Conservation (phyloP, 1,140 invertebrate genomes). For the Trachymyrmex cornetzi region DNA sequence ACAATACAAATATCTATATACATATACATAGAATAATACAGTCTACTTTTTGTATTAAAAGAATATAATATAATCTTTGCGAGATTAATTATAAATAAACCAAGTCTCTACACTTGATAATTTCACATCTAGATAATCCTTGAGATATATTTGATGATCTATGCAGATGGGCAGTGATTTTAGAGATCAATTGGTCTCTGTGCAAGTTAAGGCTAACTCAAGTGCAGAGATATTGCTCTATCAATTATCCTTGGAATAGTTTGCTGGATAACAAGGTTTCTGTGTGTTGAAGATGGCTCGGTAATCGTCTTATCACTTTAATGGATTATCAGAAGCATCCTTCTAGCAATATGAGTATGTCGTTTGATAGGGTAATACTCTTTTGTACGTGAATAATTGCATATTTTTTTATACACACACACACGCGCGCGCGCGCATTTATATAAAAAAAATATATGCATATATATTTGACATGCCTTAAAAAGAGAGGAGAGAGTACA, state of each 20-base stretch:
- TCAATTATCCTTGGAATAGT: constrained; percentile 29
- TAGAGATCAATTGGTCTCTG: background rate
- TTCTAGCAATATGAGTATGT: too few relatives aligned
- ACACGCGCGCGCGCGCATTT: too few relatives aligned
- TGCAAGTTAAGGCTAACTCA: background rate
- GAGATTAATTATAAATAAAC: background rate
- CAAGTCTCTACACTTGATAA: background rate
- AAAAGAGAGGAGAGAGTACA: background rate
- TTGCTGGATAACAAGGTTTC: constrained; percentile 31
- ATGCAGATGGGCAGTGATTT: background rate
- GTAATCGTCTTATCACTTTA: constrained; percentile 44
- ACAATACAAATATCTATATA: too few relatives aligned
- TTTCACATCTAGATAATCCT: too few relatives aligned
- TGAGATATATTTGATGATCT: too few relatives aligned
- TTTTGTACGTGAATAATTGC: too few relatives aligned
- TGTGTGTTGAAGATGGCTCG: constrained; percentile 3
- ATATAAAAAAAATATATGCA: too few relatives aligned
- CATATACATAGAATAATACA: background rate
- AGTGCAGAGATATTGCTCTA: background rate
- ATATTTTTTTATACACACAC: too few relatives aligned
- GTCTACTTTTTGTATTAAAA: background rate
- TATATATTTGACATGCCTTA: too few relatives aligned
- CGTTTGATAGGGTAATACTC: too few relatives aligned
- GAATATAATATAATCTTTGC: background rate
- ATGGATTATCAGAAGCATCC: constrained; percentile 9